phyloP scores from a whole-genome alignment of 2,888 invertebrate species.

The Callosobruchus maculatus region DNA sequence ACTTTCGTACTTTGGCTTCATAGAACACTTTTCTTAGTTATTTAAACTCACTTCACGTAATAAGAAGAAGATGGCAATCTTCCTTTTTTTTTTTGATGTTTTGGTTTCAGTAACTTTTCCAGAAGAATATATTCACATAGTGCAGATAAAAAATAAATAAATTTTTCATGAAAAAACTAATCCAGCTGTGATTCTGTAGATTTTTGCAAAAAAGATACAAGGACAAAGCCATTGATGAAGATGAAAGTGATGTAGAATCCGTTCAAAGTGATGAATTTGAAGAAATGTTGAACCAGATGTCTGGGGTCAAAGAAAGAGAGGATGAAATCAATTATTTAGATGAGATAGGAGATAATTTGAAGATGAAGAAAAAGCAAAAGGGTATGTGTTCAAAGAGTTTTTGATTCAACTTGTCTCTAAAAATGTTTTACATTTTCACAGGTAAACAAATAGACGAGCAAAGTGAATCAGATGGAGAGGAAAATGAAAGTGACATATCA shows the following conservation, averaged over 20 bases:
- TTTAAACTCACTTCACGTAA: too few relatives aligned
- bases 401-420: neutral
- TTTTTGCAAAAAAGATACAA: constrained; percentile 55
- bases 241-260: constrained; percentile 64
- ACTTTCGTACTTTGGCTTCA: too few relatives aligned
- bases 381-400: neutral
- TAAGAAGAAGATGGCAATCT: too few relatives aligned
- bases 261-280: constrained; percentile 78
- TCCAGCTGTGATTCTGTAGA: constrained; percentile 47
- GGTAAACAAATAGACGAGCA: neutral
- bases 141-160: too few relatives aligned
- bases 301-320: constrained; percentile 48
- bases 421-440: neutral
- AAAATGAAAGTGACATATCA: constrained; percentile 13
- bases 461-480: constrained; percentile 11
- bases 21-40: too few relatives aligned
- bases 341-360: constrained; percentile 56
- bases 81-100: too few relatives aligned
- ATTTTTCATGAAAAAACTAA: too few relatives aligned
- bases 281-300: constrained; percentile 59
- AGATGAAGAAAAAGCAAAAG: constrained; percentile 23
- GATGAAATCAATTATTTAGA: constrained; percentile 65
- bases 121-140: too few relatives aligned
- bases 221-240: constrained; percentile 51
- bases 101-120: too few relatives aligned